Base-by-base conservation (phyloP, 2,797 vertebrate genomes). In the Diplodus sargus region DNA sequence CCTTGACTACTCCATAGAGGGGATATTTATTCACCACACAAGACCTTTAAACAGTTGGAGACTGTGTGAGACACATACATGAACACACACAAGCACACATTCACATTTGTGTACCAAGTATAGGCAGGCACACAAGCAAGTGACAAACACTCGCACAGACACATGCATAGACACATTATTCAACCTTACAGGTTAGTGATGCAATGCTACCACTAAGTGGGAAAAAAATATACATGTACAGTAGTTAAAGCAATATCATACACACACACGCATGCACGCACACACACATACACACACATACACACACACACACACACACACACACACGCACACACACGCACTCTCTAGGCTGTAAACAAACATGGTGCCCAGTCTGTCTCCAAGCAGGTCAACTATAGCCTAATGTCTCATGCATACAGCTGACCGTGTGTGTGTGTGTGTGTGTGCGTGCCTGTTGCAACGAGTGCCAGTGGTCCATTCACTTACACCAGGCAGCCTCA, bases 351-450 rank as follows among this genome's bases (percentile, higher is more conserved):
- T 61, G 73, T 83, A 88, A 88, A 88, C 70, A 92, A 90, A 87
- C 86, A 87, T 67, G 65, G 61, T 82, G 67, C 66, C 70, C 69
- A 22, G 63, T 67, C 64, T 85, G 76, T 87, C 85, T 93, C 88
- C 79, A 92, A 95, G 90, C 91, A 93, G 92, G 93, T 95, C 94
- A 94, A 91, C 93, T 93, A 85, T 93, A 91, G 74, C 73, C 84
- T 92, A 93, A 94, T 92, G 91, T 86, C 85, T 66, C 76, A 60
- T 90, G 91, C 89, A 90, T 91, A 91, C 92, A 94, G 92, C 92
- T 93, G 90, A 93, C 85, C 2, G 13, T 54, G 30, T 75, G 70
- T 70, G 61, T 64, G 68, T 84, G 47, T 72, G 66, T 67, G 81
- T 74, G 68, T 73, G 69, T 79, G 65, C 51, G 64, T 74, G 87